Evolutionary conservation across 2,888 invertebrate species (phyloP), one percentile per base, ranked within the genome.

Genomic region (Meliscaeva auricollis): DNA sequence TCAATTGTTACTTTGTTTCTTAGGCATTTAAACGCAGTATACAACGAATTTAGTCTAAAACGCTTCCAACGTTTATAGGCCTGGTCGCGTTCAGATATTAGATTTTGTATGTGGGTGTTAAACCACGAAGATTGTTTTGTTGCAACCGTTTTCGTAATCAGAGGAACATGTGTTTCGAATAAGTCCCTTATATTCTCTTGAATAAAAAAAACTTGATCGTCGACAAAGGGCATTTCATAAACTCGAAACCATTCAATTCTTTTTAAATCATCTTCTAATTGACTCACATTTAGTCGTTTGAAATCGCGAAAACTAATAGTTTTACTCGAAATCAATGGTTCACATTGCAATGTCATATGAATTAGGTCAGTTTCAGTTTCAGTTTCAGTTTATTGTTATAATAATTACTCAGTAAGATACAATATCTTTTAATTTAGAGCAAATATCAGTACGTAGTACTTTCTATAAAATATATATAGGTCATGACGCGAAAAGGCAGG

Each of bases 271-370:
- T 50, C 35, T 26, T 66, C 41, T 20, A 66, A 35, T n/a, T 20
- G 32, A 35, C 8, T 26, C 7, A 17, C 5, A 35, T 66, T 48
- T 15, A 62, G 6, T 4, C 7, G 7, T 26, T 46, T 46, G 15
- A 62, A 46, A 30, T 60, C 20, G 8, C 50, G 17, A 44, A 56
- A 70, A n/a, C 56, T 44, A 22, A 50, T 68, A 26, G 38, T 52
- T 30, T 38, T 52, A 41, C 7, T 52, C 22, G n/a, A n/a, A 52
- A 68, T 41, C 26, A n/a, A 15, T 6, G 68, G 41, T 22, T 68
- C 41, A 68, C 68, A 68, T 68, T 68, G 68, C 52, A 68, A 52
- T 15, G 41, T 50, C 48, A 66, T 11, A 50, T 66, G 50, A 15
- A 66, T 66, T 35, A 50, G 35, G 17, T n/a, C n/a, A n/a, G n/a